Evolutionary conservation across 2,113 vertebrate species (phyloP).

Genomic region (Phaethornis superciliosus): DNA sequence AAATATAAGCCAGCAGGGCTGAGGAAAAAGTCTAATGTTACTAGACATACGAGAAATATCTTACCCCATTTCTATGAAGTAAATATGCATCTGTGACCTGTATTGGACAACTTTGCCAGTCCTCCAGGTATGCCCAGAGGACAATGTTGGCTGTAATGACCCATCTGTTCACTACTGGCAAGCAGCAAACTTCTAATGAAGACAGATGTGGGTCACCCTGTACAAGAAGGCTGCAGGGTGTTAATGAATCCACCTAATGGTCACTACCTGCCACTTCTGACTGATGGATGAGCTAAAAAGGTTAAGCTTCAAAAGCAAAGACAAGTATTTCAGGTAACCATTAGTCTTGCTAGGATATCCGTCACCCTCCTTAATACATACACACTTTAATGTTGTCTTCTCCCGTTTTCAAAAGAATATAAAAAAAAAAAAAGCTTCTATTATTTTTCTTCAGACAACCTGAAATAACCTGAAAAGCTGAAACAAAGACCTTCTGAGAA

Average conservation of each 20-base stretch:
- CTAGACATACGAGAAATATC: conserved; percentile 2
- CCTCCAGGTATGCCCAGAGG: conserved; percentile 81
- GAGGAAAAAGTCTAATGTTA: background rate
- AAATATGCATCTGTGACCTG: conserved; percentile 55
- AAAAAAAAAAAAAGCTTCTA: background rate
- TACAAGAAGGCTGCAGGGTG: conserved; percentile 75
- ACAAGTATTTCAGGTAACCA: conserved; percentile 66
- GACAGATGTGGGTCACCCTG: conserved; percentile 83
- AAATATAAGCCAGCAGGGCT: background rate
- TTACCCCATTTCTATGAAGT: conserved; percentile 5
- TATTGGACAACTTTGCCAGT: conserved; percentile 71
- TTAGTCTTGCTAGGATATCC: conserved; percentile 64
- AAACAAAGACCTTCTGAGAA: background rate
- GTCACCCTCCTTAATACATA: conserved; percentile 27
- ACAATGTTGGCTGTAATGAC: conserved; percentile 79
- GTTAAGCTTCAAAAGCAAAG: conserved; percentile 76
- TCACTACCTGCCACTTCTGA: conserved; percentile 79
- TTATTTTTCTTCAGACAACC: background rate
- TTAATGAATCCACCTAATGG: conserved; percentile 85
- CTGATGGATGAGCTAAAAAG: conserved; percentile 79
- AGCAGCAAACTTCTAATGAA: conserved; percentile 85
- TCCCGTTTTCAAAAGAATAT: background rate
- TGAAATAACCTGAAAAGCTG: conserved; percentile 34
- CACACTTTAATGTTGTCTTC: conserved; percentile 38
- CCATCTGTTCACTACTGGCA: conserved; percentile 84